A percentile compares a stretch with the other conserved stretches of the same genome.
Evolutionary conservation across 2,113 vertebrate species (phyloP).

Genomic region (Urocitellus parryii): DNA sequence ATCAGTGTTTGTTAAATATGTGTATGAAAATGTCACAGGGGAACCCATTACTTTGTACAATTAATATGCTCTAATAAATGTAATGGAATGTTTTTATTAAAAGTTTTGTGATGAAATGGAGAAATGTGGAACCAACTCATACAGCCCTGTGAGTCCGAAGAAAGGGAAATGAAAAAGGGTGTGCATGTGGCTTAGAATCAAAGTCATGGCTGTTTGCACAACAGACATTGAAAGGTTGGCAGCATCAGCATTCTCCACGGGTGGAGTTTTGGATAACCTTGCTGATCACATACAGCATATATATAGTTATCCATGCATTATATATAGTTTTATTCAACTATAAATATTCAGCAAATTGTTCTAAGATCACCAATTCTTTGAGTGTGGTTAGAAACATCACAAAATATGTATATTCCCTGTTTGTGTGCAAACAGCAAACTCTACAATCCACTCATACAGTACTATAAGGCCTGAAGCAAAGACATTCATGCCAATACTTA

Average conservation of each 20-base stretch:
- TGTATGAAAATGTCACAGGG: not conserved
- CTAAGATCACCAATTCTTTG: not conserved
- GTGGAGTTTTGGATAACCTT: no score
- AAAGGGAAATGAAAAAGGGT: not conserved
- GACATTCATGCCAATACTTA: no score
- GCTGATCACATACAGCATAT: conserved; percentile 66
- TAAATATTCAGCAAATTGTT: not conserved
- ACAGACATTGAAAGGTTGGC: no score
- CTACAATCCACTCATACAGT: no score
- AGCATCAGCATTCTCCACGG: not conserved
- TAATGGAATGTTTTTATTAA: no score
- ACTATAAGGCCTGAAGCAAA: no score
- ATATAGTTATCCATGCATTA: no score
- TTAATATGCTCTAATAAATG: no score
- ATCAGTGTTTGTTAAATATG: not conserved
- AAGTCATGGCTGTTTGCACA: no score
- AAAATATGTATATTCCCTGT: not conserved
- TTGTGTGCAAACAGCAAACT: not conserved
- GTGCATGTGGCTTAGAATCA: no score
- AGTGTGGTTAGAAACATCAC: not conserved
- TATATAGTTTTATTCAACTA: not conserved
- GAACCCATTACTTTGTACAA: no score
- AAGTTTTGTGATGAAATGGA: not conserved
- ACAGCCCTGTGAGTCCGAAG: no score
- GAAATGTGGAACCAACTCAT: not conserved